These are phyloP conservation scores for Camptogramma bilineatum DNA, from an alignment of 2,888 invertebrate species.

Conservation along the genomic window DNA sequence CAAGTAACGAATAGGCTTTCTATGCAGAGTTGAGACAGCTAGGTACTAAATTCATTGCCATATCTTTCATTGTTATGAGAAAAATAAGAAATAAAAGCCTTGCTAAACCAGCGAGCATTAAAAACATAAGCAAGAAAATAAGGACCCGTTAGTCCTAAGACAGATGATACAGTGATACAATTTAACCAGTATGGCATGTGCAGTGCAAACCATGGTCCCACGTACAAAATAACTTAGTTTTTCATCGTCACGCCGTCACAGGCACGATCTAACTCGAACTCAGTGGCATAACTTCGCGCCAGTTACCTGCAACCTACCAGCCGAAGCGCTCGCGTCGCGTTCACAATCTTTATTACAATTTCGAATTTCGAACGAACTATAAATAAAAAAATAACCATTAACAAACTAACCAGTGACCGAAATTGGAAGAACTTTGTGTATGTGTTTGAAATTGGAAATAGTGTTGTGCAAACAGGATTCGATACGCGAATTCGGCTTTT, in stretches of 20 bases:
- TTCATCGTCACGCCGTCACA: constrained; percentile 66
- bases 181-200: constrained; percentile 8
- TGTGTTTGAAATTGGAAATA: constrained; percentile 54
- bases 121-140: no score
- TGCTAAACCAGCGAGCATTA: no score
- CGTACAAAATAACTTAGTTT: constrained; percentile 63
- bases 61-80: no score
- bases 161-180: background rate
- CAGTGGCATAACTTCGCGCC: constrained; percentile 50
- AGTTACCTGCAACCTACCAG: constrained; percentile 81
- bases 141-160: background rate
- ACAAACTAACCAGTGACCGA: constrained; percentile 57
- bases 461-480: constrained; percentile 68
- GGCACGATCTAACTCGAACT: constrained; percentile 27
- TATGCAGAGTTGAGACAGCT: no score
- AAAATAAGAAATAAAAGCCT: no score
- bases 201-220: constrained; percentile 54
- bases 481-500: constrained; percentile 63
- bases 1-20: no score
- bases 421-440: constrained; percentile 57
- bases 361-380: constrained; percentile 55
- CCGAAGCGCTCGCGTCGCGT: constrained; percentile 69
- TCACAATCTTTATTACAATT: constrained; percentile 46
- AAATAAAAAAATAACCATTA: constrained; percentile 57
- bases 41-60: no score